Percentiles rank a stretch among this genome's conserved stretches.
These are phyloP conservation scores for Cirrhinus mrigala DNA, from an alignment of 2,797 vertebrate species.

Conservation along the genomic window DNA sequence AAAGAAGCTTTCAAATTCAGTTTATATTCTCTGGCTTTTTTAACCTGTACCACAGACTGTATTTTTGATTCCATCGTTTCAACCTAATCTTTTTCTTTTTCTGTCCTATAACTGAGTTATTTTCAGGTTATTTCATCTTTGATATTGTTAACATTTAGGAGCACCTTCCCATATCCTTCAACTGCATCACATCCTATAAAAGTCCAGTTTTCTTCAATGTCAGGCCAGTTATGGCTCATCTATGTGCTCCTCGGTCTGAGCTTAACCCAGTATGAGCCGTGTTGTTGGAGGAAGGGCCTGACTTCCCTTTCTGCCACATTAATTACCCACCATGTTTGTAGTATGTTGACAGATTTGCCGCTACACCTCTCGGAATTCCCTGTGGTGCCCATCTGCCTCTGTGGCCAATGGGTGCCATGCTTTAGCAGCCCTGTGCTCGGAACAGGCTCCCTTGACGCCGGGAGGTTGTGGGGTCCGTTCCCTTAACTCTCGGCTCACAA, in stretches of 20 bases:
- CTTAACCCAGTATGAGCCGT: slow-evolving; percentile 2
- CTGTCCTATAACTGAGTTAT: background rate
- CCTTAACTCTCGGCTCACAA: slow-evolving; percentile 5
- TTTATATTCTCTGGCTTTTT: background rate
- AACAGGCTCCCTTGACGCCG: slow-evolving; percentile 41
- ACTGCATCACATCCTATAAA: background rate
- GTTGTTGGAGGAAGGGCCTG: slow-evolving; percentile 17
- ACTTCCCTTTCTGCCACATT: slow-evolving; percentile 47
- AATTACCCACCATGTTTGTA: slow-evolving; percentile 46
- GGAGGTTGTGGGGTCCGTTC: slow-evolving; percentile 46
- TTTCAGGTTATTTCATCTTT: background rate
- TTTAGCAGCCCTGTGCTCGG: slow-evolving; percentile 14
- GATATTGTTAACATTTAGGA: background rate
- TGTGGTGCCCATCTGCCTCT: slow-evolving; percentile 48
- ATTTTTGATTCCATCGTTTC: background rate
- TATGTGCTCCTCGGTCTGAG: slow-evolving; percentile 6
- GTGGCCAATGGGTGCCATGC: slow-evolving; percentile 38
- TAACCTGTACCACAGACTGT: background rate
- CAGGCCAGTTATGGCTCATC: slow-evolving; percentile 14
- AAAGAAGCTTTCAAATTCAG: slow-evolving; percentile 25
- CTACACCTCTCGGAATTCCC: slow-evolving; percentile 51
- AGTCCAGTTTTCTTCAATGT: slow-evolving; percentile 29
- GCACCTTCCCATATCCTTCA: slow-evolving; percentile 10
- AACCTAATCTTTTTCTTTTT: background rate
- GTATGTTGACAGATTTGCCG: slow-evolving; percentile 45